A percentile compares a stretch with the other conserved stretches of the same genome.
Conservation (phyloP, 2,888 invertebrate genomes). For the Noctuana brunneofusca region DNA sequence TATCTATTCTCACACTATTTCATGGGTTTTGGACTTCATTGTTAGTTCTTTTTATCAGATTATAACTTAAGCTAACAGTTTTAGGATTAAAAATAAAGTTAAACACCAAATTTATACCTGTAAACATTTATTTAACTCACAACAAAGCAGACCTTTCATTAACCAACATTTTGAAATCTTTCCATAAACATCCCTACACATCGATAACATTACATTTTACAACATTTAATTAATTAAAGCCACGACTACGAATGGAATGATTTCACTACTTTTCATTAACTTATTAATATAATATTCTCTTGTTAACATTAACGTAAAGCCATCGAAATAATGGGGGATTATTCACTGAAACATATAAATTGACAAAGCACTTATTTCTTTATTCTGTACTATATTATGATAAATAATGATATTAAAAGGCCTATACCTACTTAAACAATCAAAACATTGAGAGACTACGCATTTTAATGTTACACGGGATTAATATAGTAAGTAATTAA, state of each 20-base stretch:
- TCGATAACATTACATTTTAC: constrained; percentile 38
- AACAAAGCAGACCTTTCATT: constrained; percentile 55
- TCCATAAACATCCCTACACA: constrained; percentile 22
- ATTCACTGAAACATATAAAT: no score
- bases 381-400: no score
- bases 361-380: no score
- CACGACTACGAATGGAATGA: constrained; percentile 19
- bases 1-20: no score
- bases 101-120: constrained; percentile 37
- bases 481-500: no score
- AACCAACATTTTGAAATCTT: constrained; percentile 35
- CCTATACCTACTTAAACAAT: no score
- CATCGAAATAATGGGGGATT: not conserved
- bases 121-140: constrained; percentile 64
- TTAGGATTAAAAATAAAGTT: constrained; percentile 46
- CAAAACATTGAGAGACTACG: no score
- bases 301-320: not conserved
- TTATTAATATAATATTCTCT: not conserved
- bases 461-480: no score
- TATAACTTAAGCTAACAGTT: no score
- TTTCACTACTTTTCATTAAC: constrained; percentile 5
- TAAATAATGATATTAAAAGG: no score
- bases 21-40: no score
- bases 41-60: no score
- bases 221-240: constrained; percentile 41